A percentile compares a stretch with the other conserved stretches of the same genome.
Conservation (phyloP, 2,113 vertebrate genomes). For the Misgurnus mizolepis region DNA sequence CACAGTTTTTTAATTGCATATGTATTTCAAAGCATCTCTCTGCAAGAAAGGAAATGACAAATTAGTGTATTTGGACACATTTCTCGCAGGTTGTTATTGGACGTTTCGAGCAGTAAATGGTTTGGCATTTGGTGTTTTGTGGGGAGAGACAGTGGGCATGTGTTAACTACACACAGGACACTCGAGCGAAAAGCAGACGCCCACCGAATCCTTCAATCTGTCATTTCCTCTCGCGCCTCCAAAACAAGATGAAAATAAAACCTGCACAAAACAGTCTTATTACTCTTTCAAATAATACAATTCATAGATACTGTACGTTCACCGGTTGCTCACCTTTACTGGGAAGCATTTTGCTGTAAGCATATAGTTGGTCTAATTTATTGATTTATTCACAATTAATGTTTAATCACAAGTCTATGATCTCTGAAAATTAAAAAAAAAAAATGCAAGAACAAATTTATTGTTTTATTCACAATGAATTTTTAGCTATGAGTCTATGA, state of each 20-base stretch:
- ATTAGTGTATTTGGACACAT: slow-evolving; percentile 23
- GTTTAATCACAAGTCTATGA: slow-evolving; percentile 33
- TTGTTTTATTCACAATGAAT: slow-evolving; percentile 65
- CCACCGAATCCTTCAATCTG: slow-evolving; percentile 69
- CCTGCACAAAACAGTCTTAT: slow-evolving; percentile 48
- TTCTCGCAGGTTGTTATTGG: slow-evolving; percentile 37
- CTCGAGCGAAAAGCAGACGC: slow-evolving; percentile 65
- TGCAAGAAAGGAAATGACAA: background rate
- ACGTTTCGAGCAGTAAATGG: slow-evolving; percentile 27
- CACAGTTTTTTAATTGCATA: no score
- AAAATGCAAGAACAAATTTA: background rate
- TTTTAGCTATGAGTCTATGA: slow-evolving; percentile 45
- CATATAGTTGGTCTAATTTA: slow-evolving; percentile 52
- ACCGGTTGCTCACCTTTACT: slow-evolving; percentile 14
- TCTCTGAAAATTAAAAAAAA: background rate
- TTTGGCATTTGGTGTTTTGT: slow-evolving; percentile 50
- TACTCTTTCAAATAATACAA: slow-evolving; percentile 59
- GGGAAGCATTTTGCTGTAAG: slow-evolving; percentile 35
- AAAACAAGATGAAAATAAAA: slow-evolving; percentile 71
- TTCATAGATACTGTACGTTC: slow-evolving; percentile 19
- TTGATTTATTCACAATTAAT: slow-evolving; percentile 18
- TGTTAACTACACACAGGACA: slow-evolving; percentile 65
- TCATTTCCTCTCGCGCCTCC: slow-evolving; percentile 67
- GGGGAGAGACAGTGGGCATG: slow-evolving; percentile 55
- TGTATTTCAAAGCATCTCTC: background rate